Evolutionary conservation across 2,113 vertebrate species (phyloP).

Genomic region (Heptranchias perlo): DNA sequence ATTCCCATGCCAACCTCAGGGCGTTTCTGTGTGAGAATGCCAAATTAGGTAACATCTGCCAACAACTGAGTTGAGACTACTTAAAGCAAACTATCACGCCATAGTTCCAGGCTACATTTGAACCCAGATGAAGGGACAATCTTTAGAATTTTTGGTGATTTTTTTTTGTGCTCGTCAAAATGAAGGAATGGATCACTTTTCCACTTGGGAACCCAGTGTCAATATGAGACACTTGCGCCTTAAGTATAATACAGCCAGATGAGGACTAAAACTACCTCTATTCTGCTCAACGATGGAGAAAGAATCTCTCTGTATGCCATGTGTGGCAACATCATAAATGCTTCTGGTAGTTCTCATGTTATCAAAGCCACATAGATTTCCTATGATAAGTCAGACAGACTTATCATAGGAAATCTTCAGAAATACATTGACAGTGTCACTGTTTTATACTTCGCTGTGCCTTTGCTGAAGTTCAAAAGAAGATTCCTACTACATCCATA

Average conservation of each 20-base stretch:
- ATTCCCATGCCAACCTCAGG: not conserved
- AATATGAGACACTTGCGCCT: not conserved
- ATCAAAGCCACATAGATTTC: not conserved
- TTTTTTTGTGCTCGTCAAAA: not conserved
- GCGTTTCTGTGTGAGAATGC: slow-evolving; percentile 3
- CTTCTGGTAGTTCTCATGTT: not conserved
- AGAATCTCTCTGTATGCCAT: not conserved
- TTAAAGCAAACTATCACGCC: not conserved
- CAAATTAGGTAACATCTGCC: not conserved
- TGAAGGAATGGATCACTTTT: not conserved
- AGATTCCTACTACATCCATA: not conserved
- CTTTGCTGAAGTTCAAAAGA: not conserved
- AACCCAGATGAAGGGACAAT: not conserved
- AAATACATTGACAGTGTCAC: not conserved
- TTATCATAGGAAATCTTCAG: not conserved
- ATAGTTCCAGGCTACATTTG: not conserved
- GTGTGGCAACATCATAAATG: not conserved
- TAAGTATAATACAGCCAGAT: not conserved
- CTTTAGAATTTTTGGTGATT: not conserved
- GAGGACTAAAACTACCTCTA: not conserved
- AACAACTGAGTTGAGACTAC: not conserved
- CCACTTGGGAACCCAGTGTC: not conserved
- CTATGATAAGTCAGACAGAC: not conserved
- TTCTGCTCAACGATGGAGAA: not conserved
- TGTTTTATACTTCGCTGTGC: not conserved